A percentile compares a stretch with the other conserved stretches of the same genome.
phyloP scores from a whole-genome alignment of 2,888 invertebrate genomes.

The Eurytoma californica region DNA sequence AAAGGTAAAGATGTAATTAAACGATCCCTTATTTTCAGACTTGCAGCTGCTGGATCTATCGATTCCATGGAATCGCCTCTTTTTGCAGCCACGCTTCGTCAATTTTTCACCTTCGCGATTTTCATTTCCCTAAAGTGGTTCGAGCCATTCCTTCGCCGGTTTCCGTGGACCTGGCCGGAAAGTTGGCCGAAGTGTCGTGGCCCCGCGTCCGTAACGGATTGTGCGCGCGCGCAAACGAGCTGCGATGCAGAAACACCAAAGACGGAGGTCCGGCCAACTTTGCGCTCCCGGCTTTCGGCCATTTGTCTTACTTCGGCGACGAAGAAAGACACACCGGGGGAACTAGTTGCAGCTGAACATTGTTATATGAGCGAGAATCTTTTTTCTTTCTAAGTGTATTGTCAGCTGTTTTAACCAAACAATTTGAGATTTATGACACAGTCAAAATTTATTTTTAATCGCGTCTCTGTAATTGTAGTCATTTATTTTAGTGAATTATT shows the following conservation, averaged over 20 bases:
- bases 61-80: background rate
- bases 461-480: no score
- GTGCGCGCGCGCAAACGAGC: conserved; percentile 37
- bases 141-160: conserved; percentile 40
- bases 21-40: no score
- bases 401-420: no score
- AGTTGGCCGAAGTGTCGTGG: conserved; percentile 28
- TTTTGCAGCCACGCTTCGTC: conserved; percentile 28
- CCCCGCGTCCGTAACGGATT: conserved; percentile 1
- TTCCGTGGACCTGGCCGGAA: conserved; percentile 43
- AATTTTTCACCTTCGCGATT: conserved; percentile 32
- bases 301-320: conserved; percentile 49
- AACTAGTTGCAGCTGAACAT: background rate
- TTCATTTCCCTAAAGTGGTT: conserved; percentile 50
- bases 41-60: no score
- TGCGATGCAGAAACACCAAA: conserved; percentile 46
- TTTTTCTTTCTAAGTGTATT: no score
- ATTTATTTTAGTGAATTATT: no score
- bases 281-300: conserved; percentile 45
- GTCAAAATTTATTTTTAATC: no score
- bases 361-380: no score
- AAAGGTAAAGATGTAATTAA: no score
- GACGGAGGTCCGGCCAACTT: conserved; percentile 39
- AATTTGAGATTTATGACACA: no score
- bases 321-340: background rate